These are phyloP conservation scores for Lycaena phlaeas DNA, from an alignment of 2,888 invertebrate genomes.

Conservation along the genomic window DNA sequence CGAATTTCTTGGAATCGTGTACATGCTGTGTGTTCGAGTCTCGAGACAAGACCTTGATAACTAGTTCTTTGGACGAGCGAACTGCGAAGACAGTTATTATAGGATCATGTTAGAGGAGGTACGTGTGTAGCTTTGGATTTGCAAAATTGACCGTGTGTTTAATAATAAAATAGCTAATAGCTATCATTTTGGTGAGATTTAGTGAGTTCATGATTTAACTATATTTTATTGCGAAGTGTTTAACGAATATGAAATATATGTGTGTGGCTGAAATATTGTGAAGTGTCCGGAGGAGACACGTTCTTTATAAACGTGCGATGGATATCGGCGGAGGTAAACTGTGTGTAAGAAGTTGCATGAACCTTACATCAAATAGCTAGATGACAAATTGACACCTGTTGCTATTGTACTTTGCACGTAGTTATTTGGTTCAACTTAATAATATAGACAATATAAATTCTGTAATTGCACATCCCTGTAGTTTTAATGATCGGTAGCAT, in stretches of 20 bases:
- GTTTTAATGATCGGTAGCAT: conserved; percentile 29
- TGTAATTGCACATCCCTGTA: conserved; percentile 28
- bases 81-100: conserved; percentile 58
- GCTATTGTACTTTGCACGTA: conserved; percentile 46
- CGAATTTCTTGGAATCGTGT: conserved; percentile 59
- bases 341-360: conserved; percentile 53
- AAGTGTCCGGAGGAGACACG: conserved; percentile 44
- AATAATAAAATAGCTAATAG: conserved; percentile 28
- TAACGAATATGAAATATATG: conserved; percentile 50
- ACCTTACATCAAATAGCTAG: conserved; percentile 20
- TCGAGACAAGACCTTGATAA: conserved; percentile 71
- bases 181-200: conserved; percentile 40
- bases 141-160: conserved; percentile 49
- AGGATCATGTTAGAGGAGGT: conserved; percentile 70
- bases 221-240: conserved; percentile 44
- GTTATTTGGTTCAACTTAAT: conserved; percentile 17
- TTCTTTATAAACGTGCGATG: conserved; percentile 49
- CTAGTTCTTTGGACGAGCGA: conserved; percentile 68
- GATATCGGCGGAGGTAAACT: conserved; percentile 66
- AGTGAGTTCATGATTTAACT: conserved; percentile 47
- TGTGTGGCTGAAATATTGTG: conserved; percentile 48
- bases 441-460: conserved; percentile 20
- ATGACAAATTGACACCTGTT: conserved; percentile 38
- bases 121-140: conserved; percentile 65
- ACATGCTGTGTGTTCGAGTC: conserved; percentile 52